Evolutionary conservation across 2,113 vertebrate genomes (phyloP).

Genomic region (Toxotes jaculatrix): DNA sequence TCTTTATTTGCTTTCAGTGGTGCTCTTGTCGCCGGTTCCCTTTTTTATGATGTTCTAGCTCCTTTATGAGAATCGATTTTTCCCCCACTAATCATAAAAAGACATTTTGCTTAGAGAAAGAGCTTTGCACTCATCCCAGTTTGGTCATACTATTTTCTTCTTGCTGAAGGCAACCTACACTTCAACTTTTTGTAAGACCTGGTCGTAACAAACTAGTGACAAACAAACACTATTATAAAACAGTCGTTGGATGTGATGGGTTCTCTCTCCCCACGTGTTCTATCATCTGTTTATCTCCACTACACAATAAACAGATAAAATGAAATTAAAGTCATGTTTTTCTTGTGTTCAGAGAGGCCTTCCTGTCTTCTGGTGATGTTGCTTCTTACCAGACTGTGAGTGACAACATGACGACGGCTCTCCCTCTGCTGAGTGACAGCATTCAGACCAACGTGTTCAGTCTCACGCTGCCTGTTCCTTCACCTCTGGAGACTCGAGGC

Average conservation of each 20-base stretch:
- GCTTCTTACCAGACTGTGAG: slow-evolving; percentile 80
- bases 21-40: background rate
- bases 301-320: no score
- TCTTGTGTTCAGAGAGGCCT: slow-evolving; percentile 65
- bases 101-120: background rate
- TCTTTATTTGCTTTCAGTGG: background rate
- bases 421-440: slow-evolving; percentile 76
- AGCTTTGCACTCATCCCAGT: background rate
- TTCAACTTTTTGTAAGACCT: background rate
- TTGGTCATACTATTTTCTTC: background rate
- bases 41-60: no score
- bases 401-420: slow-evolving; percentile 72
- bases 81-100: background rate
- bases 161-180: no score
- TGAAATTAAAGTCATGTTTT: background rate
- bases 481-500: slow-evolving; percentile 73
- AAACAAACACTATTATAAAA: background rate
- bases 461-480: slow-evolving; percentile 76
- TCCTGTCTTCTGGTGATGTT: slow-evolving; percentile 81
- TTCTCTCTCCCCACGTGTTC: background rate
- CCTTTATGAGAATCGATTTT: background rate
- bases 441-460: slow-evolving; percentile 63
- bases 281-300: background rate
- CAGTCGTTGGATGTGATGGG: no score
- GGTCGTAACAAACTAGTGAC: background rate